Conservation (phyloP, 2,113 vertebrate species). For the Erinaceus europaeus region DNA sequence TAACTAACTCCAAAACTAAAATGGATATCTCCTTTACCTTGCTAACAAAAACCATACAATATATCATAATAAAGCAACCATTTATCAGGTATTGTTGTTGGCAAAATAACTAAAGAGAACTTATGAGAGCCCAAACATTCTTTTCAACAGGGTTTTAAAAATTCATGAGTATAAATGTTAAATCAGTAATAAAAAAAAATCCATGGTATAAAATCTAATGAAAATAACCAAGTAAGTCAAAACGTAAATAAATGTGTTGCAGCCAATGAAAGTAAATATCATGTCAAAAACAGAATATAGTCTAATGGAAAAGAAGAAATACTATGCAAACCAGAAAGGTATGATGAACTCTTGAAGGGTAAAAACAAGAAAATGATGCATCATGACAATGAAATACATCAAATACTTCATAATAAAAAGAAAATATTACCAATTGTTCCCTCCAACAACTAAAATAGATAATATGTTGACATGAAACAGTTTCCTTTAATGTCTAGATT, state of each 20-base stretch:
- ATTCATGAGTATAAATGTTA: neutral
- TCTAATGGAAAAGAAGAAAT: neutral
- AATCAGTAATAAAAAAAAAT: no score
- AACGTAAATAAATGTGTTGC: conserved; percentile 36
- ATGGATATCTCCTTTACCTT: neutral
- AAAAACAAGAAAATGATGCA: conserved; percentile 19
- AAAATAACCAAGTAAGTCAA: conserved; percentile 40
- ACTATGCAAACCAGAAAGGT: neutral
- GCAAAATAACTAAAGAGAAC: conserved; percentile 10
- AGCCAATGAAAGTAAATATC: neutral
- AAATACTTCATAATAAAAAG: conserved; percentile 8
- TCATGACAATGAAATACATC: neutral
- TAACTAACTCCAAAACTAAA: conserved; percentile 1
- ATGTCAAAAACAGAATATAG: neutral
- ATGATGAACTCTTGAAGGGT: neutral
- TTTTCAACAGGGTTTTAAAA: conserved; percentile 13
- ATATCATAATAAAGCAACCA: neutral
- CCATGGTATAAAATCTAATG: neutral
- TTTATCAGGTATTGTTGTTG: conserved; percentile 1
- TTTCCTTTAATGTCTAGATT: neutral
- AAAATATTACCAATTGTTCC: neutral
- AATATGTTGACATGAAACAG: neutral
- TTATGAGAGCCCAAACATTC: neutral
- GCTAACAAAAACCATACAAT: neutral
- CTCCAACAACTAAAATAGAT: neutral